Evolutionary conservation across 2,113 vertebrate genomes (phyloP).

Genomic region (Orientallactaga bullata): DNA sequence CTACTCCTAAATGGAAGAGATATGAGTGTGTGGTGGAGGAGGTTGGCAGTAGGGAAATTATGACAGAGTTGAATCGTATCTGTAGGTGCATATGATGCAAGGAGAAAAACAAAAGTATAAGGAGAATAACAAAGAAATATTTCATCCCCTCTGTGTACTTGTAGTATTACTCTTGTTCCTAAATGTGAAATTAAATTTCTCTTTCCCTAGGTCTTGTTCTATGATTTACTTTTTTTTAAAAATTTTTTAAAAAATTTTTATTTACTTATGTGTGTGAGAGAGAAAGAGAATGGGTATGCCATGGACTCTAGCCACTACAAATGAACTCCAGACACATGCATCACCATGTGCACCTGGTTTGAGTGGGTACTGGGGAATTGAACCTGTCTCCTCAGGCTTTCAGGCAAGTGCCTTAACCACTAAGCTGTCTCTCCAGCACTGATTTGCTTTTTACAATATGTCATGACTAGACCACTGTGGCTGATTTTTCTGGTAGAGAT

Average conservation of each 20-base stretch:
- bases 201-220: not conserved
- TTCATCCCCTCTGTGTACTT: not conserved
- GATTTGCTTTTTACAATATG: not conserved
- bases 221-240: no score
- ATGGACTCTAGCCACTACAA: no score
- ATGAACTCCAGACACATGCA: no score
- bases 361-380: no score
- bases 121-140: not conserved
- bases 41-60: rapidly evolving
- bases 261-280: no score
- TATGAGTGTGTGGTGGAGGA: not conserved
- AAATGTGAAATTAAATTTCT: not conserved
- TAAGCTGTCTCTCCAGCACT: no score
- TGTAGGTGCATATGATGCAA: not conserved
- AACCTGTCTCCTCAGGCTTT: no score
- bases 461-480: not conserved
- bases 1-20: not conserved
- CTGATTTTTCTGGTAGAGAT: not conserved
- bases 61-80: not conserved
- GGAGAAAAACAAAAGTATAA: not conserved
- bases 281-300: no score
- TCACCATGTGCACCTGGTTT: no score
- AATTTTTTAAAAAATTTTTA: no score
- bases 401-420: no score
- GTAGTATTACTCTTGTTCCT: not conserved